Evolutionary conservation across 1,140 invertebrate species (phyloP).

Genomic region (Tetragnatha versicolor): DNA sequence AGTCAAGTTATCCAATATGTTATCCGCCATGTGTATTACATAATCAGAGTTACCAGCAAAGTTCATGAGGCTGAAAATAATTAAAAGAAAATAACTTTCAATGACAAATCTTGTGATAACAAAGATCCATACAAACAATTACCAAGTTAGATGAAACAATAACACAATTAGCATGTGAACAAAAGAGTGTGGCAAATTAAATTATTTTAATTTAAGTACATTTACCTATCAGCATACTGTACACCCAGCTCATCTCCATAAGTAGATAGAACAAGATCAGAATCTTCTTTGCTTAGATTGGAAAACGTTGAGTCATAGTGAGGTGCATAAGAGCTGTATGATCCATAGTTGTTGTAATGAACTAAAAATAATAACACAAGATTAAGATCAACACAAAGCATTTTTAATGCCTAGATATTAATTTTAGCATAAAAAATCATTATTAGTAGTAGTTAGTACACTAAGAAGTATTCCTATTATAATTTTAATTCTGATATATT

Average conservation of each 20-base stretch:
- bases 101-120: background rate
- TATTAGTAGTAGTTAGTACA: too few species aligned
- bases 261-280: conserved; percentile 87
- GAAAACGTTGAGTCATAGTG: conserved; percentile 94
- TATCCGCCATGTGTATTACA: conserved; percentile 82
- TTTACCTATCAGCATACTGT: conserved; percentile 83
- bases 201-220: background rate
- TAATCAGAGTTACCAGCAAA: conserved; percentile 86
- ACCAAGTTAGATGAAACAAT: background rate
- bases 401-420: too few species aligned
- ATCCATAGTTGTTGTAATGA: conserved; percentile 90
- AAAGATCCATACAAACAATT: background rate
- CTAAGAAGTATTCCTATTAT: too few species aligned
- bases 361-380: conserved; percentile 69
- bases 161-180: background rate
- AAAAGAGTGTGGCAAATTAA: background rate
- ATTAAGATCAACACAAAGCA: too few species aligned
- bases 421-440: too few species aligned
- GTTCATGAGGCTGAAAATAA: conserved; percentile 72
- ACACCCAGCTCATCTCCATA: conserved; percentile 89
- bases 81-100: background rate
- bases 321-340: conserved; percentile 94
- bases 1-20: conserved; percentile 81
- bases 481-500: too few species aligned
- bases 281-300: conserved; percentile 91